Conservation (phyloP, 2,113 vertebrate genomes). For the Gambusia holbrooki region DNA sequence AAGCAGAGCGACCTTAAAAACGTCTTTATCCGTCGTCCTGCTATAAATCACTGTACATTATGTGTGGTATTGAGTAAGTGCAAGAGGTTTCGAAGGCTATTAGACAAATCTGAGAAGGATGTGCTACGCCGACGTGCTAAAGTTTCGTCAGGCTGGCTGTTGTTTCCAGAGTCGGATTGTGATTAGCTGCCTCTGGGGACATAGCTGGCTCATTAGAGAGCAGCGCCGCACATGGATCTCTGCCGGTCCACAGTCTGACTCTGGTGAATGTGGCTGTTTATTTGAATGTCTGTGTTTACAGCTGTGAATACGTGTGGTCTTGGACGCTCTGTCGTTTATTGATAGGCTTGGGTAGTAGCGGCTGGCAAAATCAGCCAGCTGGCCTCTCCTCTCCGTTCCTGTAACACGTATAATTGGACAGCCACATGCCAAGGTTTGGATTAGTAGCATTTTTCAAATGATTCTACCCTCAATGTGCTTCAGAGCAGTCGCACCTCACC, state of each 20-base stretch:
- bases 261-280: constrained; percentile 7
- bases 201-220: constrained; percentile 57
- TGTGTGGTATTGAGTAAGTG: constrained; percentile 1
- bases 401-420: constrained; percentile 45
- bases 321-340: constrained; percentile 28
- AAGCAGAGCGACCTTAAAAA: not conserved
- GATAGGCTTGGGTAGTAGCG: constrained; percentile 32
- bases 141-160: constrained; percentile 46
- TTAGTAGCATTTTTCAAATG: constrained; percentile 44
- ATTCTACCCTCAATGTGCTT: constrained; percentile 43
- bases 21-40: not conserved
- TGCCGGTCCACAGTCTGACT: constrained; percentile 24
- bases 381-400: constrained; percentile 18
- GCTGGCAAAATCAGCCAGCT: constrained; percentile 42
- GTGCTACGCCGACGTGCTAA: constrained; percentile 38
- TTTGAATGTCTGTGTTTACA: constrained; percentile 24
- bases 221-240: constrained; percentile 3
- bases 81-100: constrained; percentile 9
- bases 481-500: constrained; percentile 17
- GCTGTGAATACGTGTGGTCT: constrained; percentile 1
- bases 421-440: constrained; percentile 39
- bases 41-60: not conserved
- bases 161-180: constrained; percentile 37
- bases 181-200: constrained; percentile 43
- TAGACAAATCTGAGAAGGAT: constrained; percentile 17